Conservation (phyloP, 53 echinoderm and acorn worm species). For the Patiria pectinifera region DNA sequence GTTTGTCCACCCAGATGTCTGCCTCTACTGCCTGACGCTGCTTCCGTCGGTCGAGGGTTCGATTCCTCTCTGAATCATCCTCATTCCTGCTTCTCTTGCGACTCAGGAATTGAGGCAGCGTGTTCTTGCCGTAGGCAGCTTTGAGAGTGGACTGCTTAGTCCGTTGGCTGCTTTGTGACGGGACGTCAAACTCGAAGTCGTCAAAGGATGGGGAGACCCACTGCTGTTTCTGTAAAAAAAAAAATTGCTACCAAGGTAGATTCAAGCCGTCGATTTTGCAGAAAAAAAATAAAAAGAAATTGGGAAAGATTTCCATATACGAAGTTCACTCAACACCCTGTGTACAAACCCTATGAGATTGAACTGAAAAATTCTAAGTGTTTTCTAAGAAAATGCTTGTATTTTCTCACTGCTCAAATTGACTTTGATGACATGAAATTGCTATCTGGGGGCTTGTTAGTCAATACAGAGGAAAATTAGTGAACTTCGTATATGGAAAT, state of each 20-base stretch:
- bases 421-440: too few species aligned
- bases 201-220: constrained; percentile 94
- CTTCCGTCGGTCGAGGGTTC: constrained; percentile 15
- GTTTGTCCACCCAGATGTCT: constrained; percentile 79
- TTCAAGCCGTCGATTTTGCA: neutral
- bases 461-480: too few species aligned
- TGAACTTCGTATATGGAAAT: too few species aligned
- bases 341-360: too few species aligned
- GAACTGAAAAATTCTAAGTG: too few species aligned
- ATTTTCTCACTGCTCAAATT: too few species aligned
- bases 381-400: too few species aligned
- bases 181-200: constrained; percentile 54
- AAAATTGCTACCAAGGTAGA: neutral
- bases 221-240: constrained; percentile 54
- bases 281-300: neutral
- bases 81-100: constrained; percentile 47
- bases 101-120: constrained; percentile 15
- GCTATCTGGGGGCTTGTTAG: too few species aligned
- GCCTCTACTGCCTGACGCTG: constrained; percentile 48
- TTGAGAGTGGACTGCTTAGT: neutral
- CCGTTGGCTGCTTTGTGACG: constrained; percentile 17
- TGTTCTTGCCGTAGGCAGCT: constrained; percentile 10
- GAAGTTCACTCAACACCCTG: too few species aligned
- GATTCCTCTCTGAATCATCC: constrained; percentile 9
- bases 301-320: too few species aligned